These are phyloP conservation scores for Lasioglossum calceatum DNA, from an alignment of 2,888 invertebrate genomes.

Conservation along the genomic window DNA sequence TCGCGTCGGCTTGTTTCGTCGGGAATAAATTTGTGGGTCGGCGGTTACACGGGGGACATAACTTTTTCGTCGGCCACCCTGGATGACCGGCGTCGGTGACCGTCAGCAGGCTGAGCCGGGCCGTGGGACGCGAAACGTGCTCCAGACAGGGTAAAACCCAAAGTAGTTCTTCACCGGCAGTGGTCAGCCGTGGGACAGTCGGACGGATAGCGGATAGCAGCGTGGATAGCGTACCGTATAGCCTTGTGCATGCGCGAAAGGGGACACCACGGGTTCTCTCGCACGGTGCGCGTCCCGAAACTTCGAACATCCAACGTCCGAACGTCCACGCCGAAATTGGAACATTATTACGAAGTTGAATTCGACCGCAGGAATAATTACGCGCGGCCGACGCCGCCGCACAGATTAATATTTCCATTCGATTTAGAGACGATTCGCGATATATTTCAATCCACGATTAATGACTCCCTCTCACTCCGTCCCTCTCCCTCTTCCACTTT, in stretches of 20 bases:
- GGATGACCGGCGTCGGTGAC: neutral
- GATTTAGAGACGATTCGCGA: conserved; percentile 71
- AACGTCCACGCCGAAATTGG: conserved; percentile 73
- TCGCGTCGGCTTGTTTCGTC: conserved; percentile 18
- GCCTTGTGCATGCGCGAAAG: conserved; percentile 58
- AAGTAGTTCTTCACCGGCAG: conserved; percentile 74
- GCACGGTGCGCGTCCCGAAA: conserved; percentile 28
- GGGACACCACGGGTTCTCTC: conserved; percentile 15
- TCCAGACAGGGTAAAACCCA: conserved; percentile 46
- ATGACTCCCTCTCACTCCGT: conserved; percentile 46
- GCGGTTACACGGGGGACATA: conserved; percentile 37
- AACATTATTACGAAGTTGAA: conserved; percentile 79
- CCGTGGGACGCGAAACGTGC: conserved; percentile 47
- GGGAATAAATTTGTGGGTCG: conserved; percentile 53
- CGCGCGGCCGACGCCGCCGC: conserved; percentile 68
- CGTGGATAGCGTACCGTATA: neutral
- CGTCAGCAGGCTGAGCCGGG: conserved; percentile 26
- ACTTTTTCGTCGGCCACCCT: conserved; percentile 39
- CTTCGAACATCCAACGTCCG: conserved; percentile 68
- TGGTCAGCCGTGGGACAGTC: conserved; percentile 70
- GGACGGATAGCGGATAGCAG: conserved; percentile 40
- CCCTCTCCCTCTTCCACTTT: neutral
- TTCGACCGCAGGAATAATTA: conserved; percentile 77
- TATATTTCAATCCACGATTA: conserved; percentile 64
- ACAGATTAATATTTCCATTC: conserved; percentile 80